Base-by-base conservation (phyloP, 2,888 invertebrate genomes). In the Drosophila longiperda region DNA sequence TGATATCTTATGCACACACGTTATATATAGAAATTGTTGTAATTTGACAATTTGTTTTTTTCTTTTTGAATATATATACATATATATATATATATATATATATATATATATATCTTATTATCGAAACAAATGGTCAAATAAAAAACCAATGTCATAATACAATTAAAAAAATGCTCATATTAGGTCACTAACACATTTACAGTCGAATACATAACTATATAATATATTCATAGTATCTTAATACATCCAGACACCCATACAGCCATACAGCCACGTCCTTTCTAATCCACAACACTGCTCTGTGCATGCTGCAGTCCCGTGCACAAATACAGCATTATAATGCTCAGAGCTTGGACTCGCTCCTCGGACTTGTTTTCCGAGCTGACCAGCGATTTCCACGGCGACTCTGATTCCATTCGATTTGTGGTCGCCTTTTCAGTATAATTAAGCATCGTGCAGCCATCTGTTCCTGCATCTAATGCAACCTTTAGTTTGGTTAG, bases 281-380 rank as follows among this genome's bases (percentile, higher is more conserved):
- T 52, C 86, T 87, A 92, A 62, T 90, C 90, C 57, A 83, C 74
- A 23, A 91, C 91, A 34, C 91, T 91, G 17, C 92, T 92, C 82
- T 93, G 93, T 26, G 93, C 93, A 80, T 92, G 91, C 91, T 99
- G 98, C 69, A 99, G 95, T 4, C 98, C 99, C 5, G 98, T 97
- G 93, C 98, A 99, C 93, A 98, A 97, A 93, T 99, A 98, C 79
- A 99, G 94, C 96, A 99, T 97, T 78, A 99, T 95, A 61, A 99
- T 96, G 58, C 98, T 98, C 74, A 99, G 94, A 0, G 98, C 98
- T 93, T 97, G 97, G 9, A 98, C 96, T 88, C 97, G 96, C 78
- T 97, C 96, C 91, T 98, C 98, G 50, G 97, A 96, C 90, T 96
- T 66, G 40, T 66, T 62, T 53, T 86, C 80, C 29, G 66, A 59